Base-by-base conservation (phyloP, 2,113 vertebrate species). In the Crotophaga sulcirostris region DNA sequence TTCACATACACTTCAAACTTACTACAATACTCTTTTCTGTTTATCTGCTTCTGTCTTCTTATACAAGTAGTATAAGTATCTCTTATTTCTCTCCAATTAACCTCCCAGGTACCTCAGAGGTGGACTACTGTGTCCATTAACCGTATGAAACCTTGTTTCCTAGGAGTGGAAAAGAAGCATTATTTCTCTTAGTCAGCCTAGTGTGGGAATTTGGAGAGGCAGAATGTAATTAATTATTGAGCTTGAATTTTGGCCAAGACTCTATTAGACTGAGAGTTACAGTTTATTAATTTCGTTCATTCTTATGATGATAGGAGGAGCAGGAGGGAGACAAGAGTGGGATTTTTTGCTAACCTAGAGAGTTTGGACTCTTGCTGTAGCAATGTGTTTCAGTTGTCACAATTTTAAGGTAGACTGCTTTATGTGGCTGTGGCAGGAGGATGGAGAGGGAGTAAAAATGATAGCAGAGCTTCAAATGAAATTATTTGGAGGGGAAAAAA, bases 221-320 rank as follows among this genome's bases (percentile, higher is more conserved):
- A 96, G 82, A 96, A 73, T 87, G 49, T 58, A 95, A 95, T 95
- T 93, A 96, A 94, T 97, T 94, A 78, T 72, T 12, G 7, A 90
- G 63, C 64, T 83, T 95, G 92, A 96, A 89, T 90, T 90, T 94
- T 93, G 70, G 76, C 79, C 87, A 91, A 76, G 77, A n/a, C n/a
- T 82, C 59, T 86, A 2, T 85, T 88, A 84, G 89, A 75, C 81
- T 42, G 44, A 62, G 69, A 76, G 82, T 70, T 87, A 36, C 73
- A 93, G 70, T 96, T 93, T 85, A 84, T 91, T 21, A 82, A 69
- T 92, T 91, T 89, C 54, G 93, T 93, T 90, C 60, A 72, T 92
- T 91, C 73, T 89, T 82, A 69, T 67, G 87, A 67, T 94, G 85
- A 85, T 94, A 81, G 60, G 73, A 89, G 82, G 38, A 89, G 62